These are phyloP conservation scores for Eciton burchellii DNA, from an alignment of 1,140 invertebrate genomes.

Conservation along the genomic window DNA sequence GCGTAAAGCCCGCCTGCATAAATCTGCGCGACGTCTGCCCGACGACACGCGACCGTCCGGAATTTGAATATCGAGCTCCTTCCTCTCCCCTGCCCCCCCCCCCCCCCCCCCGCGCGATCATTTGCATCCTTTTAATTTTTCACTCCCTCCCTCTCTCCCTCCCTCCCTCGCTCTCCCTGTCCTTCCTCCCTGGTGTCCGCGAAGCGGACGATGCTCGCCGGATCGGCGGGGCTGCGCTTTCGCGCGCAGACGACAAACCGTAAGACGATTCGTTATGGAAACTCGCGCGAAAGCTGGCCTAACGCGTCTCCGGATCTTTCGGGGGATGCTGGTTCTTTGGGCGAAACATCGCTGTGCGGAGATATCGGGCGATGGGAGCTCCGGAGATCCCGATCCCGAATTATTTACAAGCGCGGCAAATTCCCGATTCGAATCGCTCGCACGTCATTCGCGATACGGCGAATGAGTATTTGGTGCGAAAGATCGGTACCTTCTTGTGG, in stretches of 20 bases:
- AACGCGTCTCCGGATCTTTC: conserved; percentile 1
- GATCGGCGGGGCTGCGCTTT: background rate
- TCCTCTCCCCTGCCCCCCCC: conserved; percentile 23
- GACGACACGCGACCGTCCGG: conserved; percentile 52
- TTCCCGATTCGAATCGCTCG: background rate
- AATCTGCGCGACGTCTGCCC: conserved; percentile 45
- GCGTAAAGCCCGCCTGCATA: conserved; percentile 48
- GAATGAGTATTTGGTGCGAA: too few species aligned
- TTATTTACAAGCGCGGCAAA: too few species aligned
- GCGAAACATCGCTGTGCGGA: too few species aligned
- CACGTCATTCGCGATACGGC: background rate
- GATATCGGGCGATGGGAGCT: too few species aligned
- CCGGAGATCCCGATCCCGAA: too few species aligned
- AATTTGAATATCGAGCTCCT: conserved; percentile 56
- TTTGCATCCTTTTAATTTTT: conserved; percentile 62
- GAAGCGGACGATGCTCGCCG: too few species aligned
- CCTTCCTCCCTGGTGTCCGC: too few species aligned
- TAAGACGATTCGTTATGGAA: conserved; percentile 42
- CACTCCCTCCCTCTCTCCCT: conserved; percentile 39
- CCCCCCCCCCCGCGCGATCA: conserved; percentile 40
- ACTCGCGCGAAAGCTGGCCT: background rate
- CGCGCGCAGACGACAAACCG: conserved; percentile 39
- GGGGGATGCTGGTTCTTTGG: too few species aligned
- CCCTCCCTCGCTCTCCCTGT: too few species aligned
- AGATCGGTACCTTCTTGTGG: background rate